Conservation (phyloP, 2,113 vertebrate genomes). For the Speoplatyrhinus poulsoni region DNA sequence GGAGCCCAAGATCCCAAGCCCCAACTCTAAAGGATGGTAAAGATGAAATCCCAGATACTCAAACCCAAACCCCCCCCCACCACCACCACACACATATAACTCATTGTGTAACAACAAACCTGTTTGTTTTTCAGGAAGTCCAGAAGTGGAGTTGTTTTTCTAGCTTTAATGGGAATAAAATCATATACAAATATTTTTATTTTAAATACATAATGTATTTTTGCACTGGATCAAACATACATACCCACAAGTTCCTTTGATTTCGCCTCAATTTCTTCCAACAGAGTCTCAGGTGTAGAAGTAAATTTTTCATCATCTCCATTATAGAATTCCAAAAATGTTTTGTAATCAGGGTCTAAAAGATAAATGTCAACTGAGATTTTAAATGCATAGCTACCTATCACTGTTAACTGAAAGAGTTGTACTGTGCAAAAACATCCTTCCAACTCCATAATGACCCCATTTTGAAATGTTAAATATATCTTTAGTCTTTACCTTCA, state of each 20-base stretch:
- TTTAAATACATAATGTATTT: too few species aligned
- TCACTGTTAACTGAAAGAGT: too few species aligned
- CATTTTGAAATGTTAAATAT: background rate
- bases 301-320: slow-evolving; percentile 93
- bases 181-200: background rate
- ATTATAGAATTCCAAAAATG: slow-evolving; percentile 92
- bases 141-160: slow-evolving; percentile 95
- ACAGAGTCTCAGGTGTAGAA: slow-evolving; percentile 92
- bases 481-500: slow-evolving; percentile 78
- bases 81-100: too few species aligned
- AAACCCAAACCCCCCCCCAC: too few species aligned
- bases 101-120: slow-evolving; percentile 68
- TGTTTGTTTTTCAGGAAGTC: slow-evolving; percentile 99
- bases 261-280: slow-evolving; percentile 96
- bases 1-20: too few species aligned
- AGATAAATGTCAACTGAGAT: slow-evolving; percentile 6
- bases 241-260: slow-evolving; percentile 95
- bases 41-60: too few species aligned
- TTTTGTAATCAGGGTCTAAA: slow-evolving; percentile 94
- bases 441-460: too few species aligned
- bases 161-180: slow-evolving; percentile 76
- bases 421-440: too few species aligned
- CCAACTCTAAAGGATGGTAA: too few species aligned
- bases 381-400: background rate
- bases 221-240: slow-evolving; percentile 27